Evolutionary conservation across 53 echinoderm and acorn worm genomes (phyloP), one percentile per base, ranked within the genome.

Genomic region (Echinarachnius parma): DNA sequence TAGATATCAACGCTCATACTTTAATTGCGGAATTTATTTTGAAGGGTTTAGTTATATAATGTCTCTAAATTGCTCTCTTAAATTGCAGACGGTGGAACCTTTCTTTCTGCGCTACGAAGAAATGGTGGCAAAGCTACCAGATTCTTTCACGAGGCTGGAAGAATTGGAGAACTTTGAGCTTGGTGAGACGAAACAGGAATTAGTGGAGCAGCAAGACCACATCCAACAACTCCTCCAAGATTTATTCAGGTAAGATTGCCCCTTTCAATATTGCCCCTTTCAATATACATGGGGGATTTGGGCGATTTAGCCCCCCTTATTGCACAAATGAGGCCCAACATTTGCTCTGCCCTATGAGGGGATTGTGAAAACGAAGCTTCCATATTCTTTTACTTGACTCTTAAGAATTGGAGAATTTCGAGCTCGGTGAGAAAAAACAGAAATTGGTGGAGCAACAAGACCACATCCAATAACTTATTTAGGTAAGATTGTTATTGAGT

Each of bases 61-160:
- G n/a, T n/a, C n/a, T n/a, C n/a, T n/a, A n/a, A n/a, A n/a, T n/a
- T n/a, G n/a, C n/a, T n/a, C n/a, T n/a, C n/a, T n/a, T n/a, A n/a
- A n/a, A n/a, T 29, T 31, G 4, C 60, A 94, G 94, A 62, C 74
- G 7, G 83, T 94, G 33, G 94, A 94, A 34, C 94, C 94, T 10
- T 94, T 90, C 72, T 90, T 90, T 18, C 28, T 68, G 4, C 52
- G 70, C 28, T 90, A 74, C 25, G 84, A 84, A 64, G 78, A 76
- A 4, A 34, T 91, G 22, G 72, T 81, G 27, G 34, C 77, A 29
- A 77, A 83, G 35, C 80, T 88, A 21, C 82, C 90, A 2, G 53
- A 61, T 34, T 84, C 82, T 31, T 83, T 81, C 65, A 77, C 84
- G 1, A 39, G 81, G 10, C 39, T 90, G 15, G 28, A 66, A 4